phyloP scores from a whole-genome alignment of 2,113 vertebrate species.

The Thalassoma bifasciatum region DNA sequence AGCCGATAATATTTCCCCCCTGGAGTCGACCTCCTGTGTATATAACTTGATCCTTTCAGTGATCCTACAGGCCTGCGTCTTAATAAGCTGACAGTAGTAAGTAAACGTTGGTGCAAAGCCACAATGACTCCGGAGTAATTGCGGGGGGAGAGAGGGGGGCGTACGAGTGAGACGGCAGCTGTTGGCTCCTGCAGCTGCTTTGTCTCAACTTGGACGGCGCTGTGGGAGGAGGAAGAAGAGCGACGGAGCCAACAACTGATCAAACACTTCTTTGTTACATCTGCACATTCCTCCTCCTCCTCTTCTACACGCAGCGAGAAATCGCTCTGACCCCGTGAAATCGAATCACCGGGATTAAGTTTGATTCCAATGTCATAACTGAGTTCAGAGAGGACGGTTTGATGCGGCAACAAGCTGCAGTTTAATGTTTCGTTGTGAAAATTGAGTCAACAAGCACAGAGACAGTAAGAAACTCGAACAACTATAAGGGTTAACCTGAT shows the following conservation, averaged over 20 bases:
- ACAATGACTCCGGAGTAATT: constrained; percentile 70
- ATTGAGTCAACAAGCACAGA: too few species aligned
- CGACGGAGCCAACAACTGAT: constrained; percentile 40
- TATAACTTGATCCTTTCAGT: constrained; percentile 58
- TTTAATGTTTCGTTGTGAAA: too few species aligned
- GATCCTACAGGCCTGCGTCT: constrained; percentile 64
- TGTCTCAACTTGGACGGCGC: constrained; percentile 10
- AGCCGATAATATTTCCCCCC: constrained; percentile 18
- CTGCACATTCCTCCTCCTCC: background rate
- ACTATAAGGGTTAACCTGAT: too few species aligned
- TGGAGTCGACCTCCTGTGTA: constrained; percentile 28
- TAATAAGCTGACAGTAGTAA: constrained; percentile 70
- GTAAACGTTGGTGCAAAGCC: constrained; percentile 73
- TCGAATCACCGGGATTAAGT: background rate
- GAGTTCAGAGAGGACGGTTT: background rate
- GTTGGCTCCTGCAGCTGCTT: constrained; percentile 63
- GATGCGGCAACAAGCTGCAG: background rate
- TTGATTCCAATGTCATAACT: background rate
- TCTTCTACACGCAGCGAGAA: background rate
- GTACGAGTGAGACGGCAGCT: constrained; percentile 55
- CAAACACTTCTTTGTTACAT: constrained; percentile 20
- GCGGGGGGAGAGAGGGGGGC: constrained; percentile 8
- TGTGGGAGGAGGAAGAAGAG: constrained; percentile 29
- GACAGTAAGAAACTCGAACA: background rate
- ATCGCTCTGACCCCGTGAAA: background rate